A percentile compares a stretch with the other conserved stretches of the same genome.
Conservation (phyloP, 2,888 invertebrate species). For the Pyralis farinalis region DNA sequence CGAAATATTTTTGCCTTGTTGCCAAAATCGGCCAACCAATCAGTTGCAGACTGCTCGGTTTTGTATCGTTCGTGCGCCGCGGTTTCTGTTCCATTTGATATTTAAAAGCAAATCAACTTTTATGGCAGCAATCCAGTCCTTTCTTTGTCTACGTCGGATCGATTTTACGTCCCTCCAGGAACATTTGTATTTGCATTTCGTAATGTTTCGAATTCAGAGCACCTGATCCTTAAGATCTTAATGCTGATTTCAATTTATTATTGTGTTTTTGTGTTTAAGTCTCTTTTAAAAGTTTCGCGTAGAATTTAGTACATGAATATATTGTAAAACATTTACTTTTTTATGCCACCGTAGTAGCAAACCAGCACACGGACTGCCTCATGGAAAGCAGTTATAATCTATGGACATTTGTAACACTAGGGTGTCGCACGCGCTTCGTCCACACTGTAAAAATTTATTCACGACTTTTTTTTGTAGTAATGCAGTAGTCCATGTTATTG, state of each 20-base stretch:
- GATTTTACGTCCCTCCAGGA: neutral
- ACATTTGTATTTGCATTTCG: neutral
- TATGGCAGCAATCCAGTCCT: conserved; percentile 9
- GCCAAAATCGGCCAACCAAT: conserved; percentile 25
- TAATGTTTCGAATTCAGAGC: neutral
- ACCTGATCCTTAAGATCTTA: neutral
- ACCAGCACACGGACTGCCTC: too few relatives aligned
- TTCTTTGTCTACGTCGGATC: neutral
- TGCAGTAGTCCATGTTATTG: too few relatives aligned
- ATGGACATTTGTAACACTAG: too few relatives aligned
- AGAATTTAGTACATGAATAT: too few relatives aligned
- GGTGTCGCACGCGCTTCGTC: too few relatives aligned
- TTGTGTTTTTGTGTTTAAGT: too few relatives aligned
- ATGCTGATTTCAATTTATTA: neutral
- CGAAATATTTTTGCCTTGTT: conserved; percentile 17
- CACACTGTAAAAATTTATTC: too few relatives aligned
- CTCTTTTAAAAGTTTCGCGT: too few relatives aligned
- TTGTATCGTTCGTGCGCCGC: conserved; percentile 4
- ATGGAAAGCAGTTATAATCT: too few relatives aligned
- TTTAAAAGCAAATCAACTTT: conserved; percentile 11
- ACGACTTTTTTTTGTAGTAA: too few relatives aligned
- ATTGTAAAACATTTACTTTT: too few relatives aligned
- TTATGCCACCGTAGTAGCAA: too few relatives aligned
- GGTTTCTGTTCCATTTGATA: conserved; percentile 23
- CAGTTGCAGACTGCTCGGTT: conserved; percentile 18